Base-by-base conservation (phyloP, 2,113 vertebrate genomes). In the Nycticebus coucang region DNA sequence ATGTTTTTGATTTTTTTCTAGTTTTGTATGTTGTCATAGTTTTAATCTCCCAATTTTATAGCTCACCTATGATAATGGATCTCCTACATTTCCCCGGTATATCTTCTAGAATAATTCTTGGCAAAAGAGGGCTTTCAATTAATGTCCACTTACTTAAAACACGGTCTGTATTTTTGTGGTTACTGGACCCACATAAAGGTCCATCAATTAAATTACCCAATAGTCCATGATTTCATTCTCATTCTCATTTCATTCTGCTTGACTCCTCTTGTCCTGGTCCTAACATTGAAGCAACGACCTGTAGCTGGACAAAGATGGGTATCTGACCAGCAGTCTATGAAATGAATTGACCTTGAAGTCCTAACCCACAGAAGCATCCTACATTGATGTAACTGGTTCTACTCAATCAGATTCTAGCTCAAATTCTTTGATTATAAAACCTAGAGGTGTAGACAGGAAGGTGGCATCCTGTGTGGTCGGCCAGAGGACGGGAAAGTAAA, bases 81-180 rank as follows among this genome's bases (percentile, higher is more conserved):
- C 14, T 64, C 33, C 19, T 30, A 6, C 55, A 62, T 9, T 9
- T n/a, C 4, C 15, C 30, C 60, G 15, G 4, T 45, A 55, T 37
- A n/a, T 4, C 64, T 94, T 89, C 53, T 72, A 64, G 21, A 90
- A 71, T 93, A 79, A 84, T 60, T 94, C n/a, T 55, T 94, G 21
- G 17, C 53, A 64, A 90, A 93, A 18, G 28, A 91, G 10, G 3
- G 5, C 53, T 80, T 89, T 95, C 13, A 55, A 71, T 50, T 71
- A 87, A 21, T 86, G 89, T 66, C 35, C 19, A 60, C 33, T 84
- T 50, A 5, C 55, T 66, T 35, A 69, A 17, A 80, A 87, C 28
- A 19, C 60, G 71, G 19, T 89, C 26, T 78, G n/a, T 71, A 62
- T 72, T 87, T 87, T 22, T 84, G 53, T 53, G 69, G 55, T 35